Percentiles rank a stretch among this genome's conserved stretches.
Evolutionary conservation across 2,113 vertebrate species (phyloP).

Genomic region (Chlorodrepanis virens): DNA sequence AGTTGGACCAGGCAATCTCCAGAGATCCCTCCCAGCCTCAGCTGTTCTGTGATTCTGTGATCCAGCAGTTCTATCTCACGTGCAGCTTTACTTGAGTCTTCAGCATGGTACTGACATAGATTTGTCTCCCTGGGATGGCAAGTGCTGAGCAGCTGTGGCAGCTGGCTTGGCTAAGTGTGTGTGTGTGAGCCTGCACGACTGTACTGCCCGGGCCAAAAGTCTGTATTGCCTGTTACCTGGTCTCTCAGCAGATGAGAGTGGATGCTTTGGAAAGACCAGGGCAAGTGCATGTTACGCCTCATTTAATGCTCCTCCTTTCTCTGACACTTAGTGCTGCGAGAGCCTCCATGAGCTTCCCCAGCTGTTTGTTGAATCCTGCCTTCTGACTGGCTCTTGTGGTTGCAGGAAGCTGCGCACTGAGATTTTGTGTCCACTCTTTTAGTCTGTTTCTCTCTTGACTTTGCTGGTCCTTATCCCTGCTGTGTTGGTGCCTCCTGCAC

Average conservation of each 20-base stretch:
- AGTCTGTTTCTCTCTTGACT: background rate
- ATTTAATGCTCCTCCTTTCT: background rate
- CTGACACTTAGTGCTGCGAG: background rate
- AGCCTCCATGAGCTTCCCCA: background rate
- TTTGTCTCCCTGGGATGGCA: background rate
- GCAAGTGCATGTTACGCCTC: background rate
- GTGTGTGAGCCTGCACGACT: background rate
- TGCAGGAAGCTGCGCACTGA: background rate
- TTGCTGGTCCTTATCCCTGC: background rate
- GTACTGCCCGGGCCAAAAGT: background rate
- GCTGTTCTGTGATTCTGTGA: background rate
- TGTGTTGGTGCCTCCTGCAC: background rate
- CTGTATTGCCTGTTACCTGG: background rate
- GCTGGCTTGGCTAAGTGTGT: background rate
- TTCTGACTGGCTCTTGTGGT: background rate
- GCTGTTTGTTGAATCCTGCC: background rate
- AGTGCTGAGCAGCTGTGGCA: background rate
- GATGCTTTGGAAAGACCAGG: background rate
- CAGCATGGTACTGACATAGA: background rate
- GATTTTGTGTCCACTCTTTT: background rate
- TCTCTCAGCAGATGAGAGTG: background rate
- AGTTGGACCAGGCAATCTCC: background rate
- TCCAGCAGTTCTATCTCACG: background rate
- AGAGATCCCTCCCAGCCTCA: background rate
- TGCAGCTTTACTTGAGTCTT: background rate